phyloP scores from a whole-genome alignment of 1,140 invertebrate genomes.

The Formica selysi region DNA sequence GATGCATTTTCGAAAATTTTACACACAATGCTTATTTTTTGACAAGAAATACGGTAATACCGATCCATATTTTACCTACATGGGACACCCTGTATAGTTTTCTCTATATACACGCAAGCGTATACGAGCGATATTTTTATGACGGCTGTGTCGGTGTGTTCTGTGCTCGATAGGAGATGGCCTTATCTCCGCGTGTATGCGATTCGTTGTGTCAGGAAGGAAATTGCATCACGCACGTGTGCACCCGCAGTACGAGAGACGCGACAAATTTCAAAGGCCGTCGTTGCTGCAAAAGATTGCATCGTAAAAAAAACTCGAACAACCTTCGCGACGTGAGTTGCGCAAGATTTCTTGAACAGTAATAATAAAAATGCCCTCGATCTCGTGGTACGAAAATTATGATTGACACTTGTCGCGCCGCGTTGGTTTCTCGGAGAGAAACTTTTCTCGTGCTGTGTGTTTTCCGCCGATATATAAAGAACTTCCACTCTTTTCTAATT shows the following conservation, averaged over 20 bases:
- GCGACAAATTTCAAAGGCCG: constrained; percentile 29
- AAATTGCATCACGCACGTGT: constrained; percentile 45
- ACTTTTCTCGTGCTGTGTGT: constrained; percentile 30
- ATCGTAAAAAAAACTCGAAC: constrained; percentile 1
- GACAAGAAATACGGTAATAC: no score
- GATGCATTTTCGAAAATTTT: no score
- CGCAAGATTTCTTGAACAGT: background rate
- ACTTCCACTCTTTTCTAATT: constrained; percentile 2
- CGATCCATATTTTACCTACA: no score
- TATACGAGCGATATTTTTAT: constrained; percentile 45
- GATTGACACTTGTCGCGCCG: background rate
- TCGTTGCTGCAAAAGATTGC: background rate
- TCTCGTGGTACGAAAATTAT: constrained; percentile 31
- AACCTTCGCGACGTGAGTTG: constrained; percentile 1
- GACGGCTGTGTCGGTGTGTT: constrained; percentile 2
- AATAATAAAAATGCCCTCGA: constrained; percentile 9
- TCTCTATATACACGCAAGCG: background rate
- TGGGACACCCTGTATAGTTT: no score
- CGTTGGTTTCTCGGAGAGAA: constrained; percentile 34
- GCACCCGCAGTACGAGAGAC: background rate
- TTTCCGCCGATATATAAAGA: background rate
- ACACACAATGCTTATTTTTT: no score
- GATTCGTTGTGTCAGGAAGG: constrained; percentile 26
- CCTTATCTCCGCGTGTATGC: constrained; percentile 27
- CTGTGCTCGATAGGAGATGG: constrained; percentile 29